Evolutionary conservation across 2,113 vertebrate species (phyloP).

Genomic region (Glaucidium brasilianum): DNA sequence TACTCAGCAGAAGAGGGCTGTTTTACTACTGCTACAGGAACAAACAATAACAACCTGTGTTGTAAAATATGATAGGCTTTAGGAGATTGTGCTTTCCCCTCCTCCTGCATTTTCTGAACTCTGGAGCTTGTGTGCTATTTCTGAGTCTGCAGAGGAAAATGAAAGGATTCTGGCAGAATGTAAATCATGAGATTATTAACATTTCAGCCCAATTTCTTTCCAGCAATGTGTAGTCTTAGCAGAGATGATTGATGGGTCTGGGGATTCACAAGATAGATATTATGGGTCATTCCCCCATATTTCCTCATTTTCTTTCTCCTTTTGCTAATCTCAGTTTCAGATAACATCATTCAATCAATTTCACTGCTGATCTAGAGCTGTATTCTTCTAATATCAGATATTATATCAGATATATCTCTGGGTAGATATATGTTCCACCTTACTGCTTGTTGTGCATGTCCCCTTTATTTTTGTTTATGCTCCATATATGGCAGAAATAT

Average conservation of each 20-base stretch:
- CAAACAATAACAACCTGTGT: not conserved
- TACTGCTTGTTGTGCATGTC: not conserved
- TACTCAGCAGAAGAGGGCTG: not conserved
- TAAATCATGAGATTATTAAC: conserved; percentile 56
- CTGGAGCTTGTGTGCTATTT: not conserved
- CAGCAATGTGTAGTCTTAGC: not conserved
- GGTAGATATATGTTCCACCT: not conserved
- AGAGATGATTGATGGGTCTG: conserved; percentile 20
- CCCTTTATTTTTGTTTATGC: not conserved
- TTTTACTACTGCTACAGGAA: not conserved
- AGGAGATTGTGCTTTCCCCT: not conserved
- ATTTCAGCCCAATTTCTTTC: conserved; percentile 46
- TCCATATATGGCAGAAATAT: not conserved
- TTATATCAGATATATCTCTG: not conserved
- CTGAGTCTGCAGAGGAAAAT: not conserved
- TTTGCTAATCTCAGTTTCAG: conserved; percentile 27
- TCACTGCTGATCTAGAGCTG: not conserved
- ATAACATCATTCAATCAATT: conserved; percentile 31
- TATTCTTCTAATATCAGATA: not conserved
- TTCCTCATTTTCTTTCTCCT: conserved; percentile 45
- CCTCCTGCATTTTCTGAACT: not conserved
- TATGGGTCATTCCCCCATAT: not conserved
- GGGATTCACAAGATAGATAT: not conserved
- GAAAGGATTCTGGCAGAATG: conserved; percentile 27
- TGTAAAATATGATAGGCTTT: not conserved